Percentiles rank a stretch among this genome's conserved stretches.
These are phyloP conservation scores for Papilio polytes DNA, from an alignment of 1,140 invertebrate species.

Conservation along the genomic window DNA sequence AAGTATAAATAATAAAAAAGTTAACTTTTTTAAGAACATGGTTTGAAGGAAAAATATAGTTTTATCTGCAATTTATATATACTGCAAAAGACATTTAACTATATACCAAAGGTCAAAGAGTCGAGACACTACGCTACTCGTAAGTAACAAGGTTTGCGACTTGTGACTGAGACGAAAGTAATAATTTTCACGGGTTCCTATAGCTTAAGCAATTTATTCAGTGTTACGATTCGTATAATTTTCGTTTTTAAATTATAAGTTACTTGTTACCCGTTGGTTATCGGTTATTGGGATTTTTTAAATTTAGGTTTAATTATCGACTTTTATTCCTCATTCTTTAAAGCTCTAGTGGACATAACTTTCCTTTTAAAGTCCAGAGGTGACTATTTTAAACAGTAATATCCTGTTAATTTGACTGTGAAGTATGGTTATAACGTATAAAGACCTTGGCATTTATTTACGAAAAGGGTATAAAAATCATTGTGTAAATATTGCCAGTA, in stretches of 20 bases:
- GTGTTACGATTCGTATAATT: background rate
- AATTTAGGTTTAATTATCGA: background rate
- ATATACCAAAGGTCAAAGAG: background rate
- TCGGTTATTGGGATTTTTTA: background rate
- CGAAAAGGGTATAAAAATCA: background rate
- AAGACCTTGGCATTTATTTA: slow-evolving; percentile 30
- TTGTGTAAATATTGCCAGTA: background rate
- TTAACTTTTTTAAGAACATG: too few species aligned
- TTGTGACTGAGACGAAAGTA: too few species aligned
- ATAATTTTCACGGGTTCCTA: too few species aligned
- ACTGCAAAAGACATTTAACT: background rate
- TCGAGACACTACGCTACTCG: background rate
- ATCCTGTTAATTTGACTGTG: background rate
- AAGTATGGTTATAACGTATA: background rate
- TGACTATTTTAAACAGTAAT: background rate
- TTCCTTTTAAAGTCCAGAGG: background rate
- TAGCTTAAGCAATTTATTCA: background rate
- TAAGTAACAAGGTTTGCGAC: background rate
- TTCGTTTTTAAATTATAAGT: too few species aligned
- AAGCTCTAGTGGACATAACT: background rate
- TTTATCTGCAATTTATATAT: background rate
- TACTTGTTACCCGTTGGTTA: too few species aligned
- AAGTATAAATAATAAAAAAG: too few species aligned
- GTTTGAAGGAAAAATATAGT: background rate
- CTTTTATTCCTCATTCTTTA: background rate